A percentile compares a stretch with the other conserved stretches of the same genome.
phyloP scores from a whole-genome alignment of 2,888 invertebrate genomes.

The Caenorhabditis sinica region DNA sequence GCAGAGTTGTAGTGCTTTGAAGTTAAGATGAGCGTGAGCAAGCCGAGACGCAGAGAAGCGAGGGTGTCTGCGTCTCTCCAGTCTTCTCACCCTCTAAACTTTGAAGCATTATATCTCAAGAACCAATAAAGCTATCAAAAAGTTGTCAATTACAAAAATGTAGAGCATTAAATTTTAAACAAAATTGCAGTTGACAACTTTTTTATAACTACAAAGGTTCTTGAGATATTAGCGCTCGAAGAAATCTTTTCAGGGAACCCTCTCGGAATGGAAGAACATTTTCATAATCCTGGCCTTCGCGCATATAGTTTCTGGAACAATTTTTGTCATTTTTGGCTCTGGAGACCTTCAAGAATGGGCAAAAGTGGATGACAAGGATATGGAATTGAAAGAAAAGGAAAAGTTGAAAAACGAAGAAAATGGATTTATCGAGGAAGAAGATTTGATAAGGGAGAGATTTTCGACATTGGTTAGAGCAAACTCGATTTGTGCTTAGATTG shows the following conservation, averaged over 20 bases:
- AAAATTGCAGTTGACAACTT: background rate
- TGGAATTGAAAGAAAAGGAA: background rate
- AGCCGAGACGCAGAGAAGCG: background rate
- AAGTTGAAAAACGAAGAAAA: background rate
- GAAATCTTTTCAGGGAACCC: background rate
- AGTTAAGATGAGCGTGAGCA: background rate
- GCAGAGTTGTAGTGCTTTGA: background rate
- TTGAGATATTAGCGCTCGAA: background rate
- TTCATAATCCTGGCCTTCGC: background rate
- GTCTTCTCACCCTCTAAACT: background rate
- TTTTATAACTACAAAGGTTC: background rate
- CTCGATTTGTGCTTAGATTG: background rate
- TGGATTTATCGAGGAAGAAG: background rate
- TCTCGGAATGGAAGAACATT: background rate
- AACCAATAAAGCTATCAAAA: background rate
- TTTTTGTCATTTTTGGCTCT: background rate
- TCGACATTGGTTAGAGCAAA: background rate
- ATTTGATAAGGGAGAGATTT: background rate
- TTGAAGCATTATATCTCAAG: background rate
- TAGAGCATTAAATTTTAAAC: background rate
- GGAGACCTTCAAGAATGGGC: constrained; percentile 6
- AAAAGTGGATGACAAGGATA: background rate
- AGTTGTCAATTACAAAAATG: background rate
- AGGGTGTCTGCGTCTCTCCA: background rate
- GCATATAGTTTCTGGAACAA: background rate